Conservation (phyloP, 1,140 invertebrate species). For the Caenorhabditis inopinata region DNA sequence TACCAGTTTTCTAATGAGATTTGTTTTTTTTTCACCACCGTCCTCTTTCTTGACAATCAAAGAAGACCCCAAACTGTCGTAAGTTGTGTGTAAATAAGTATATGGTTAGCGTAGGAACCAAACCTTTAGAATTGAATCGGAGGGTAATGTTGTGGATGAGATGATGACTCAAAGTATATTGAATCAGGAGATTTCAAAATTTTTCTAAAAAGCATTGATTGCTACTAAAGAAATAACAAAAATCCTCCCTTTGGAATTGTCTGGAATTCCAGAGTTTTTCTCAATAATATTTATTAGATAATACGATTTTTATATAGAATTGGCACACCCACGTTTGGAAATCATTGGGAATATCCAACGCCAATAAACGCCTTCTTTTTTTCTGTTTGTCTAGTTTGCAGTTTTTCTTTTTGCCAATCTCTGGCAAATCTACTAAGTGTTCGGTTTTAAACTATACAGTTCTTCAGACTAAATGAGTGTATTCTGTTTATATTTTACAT, state of each 20-base stretch:
- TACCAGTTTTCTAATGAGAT: slow-evolving; percentile 34
- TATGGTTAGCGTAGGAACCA: not conserved
- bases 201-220: too few relatives aligned
- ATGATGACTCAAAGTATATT: not conserved
- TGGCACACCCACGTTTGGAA: not conserved
- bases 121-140: not conserved
- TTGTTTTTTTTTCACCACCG: slow-evolving; percentile 8
- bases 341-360: not conserved
- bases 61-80: not conserved
- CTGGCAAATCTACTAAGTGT: too few relatives aligned
- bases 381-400: too few relatives aligned
- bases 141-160: not conserved
- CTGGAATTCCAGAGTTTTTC: too few relatives aligned
- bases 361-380: not conserved
- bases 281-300: too few relatives aligned
- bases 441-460: too few relatives aligned
- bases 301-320: not conserved
- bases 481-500: too few relatives aligned
- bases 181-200: too few relatives aligned
- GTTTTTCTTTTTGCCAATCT: too few relatives aligned
- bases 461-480: too few relatives aligned
- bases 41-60: slow-evolving; percentile 11
- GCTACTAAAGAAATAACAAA: too few relatives aligned
- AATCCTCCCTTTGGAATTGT: too few relatives aligned
- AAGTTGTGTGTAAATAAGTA: slow-evolving; percentile 28